A percentile compares a stretch with the other conserved stretches of the same genome.
These are phyloP conservation scores for Petrocephalus microphthalmus DNA, from an alignment of 2,113 vertebrate genomes.

Conservation along the genomic window DNA sequence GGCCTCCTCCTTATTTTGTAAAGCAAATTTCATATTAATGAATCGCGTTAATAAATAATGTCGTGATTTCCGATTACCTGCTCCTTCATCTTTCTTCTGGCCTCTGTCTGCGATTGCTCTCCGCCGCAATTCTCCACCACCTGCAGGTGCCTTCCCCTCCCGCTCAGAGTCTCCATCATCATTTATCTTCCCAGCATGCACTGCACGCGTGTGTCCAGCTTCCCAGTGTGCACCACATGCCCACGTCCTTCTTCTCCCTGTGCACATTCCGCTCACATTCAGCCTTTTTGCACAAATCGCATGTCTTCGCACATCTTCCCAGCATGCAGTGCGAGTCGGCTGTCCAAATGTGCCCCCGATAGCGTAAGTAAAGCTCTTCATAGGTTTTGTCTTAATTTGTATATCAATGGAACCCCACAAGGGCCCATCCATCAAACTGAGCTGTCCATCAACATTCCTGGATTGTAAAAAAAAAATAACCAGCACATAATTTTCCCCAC, in stretches of 20 bases:
- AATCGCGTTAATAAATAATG: constrained; percentile 2
- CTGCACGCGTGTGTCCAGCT: neutral
- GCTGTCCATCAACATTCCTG: constrained; percentile 8
- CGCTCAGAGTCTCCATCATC: neutral
- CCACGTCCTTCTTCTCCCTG: neutral
- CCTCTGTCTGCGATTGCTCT: neutral
- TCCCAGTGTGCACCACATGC: neutral
- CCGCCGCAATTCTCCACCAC: neutral
- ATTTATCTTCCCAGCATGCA: constrained; percentile 16
- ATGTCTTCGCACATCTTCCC: neutral
- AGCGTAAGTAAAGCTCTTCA: neutral
- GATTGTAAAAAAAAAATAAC: neutral
- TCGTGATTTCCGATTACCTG: neutral
- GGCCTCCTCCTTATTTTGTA: neutral
- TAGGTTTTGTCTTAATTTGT: neutral
- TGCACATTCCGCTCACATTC: neutral
- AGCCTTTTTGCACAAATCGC: neutral
- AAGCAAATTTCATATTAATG: constrained; percentile 2
- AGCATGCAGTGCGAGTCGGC: neutral
- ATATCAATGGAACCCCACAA: constrained; percentile 4
- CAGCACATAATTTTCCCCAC: neutral
- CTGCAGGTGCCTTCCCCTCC: neutral
- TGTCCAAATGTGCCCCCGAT: neutral
- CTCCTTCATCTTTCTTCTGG: neutral
- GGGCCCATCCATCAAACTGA: neutral